These are phyloP conservation scores for Hipparchia semele DNA, from an alignment of 2,888 invertebrate species.

Conservation along the genomic window DNA sequence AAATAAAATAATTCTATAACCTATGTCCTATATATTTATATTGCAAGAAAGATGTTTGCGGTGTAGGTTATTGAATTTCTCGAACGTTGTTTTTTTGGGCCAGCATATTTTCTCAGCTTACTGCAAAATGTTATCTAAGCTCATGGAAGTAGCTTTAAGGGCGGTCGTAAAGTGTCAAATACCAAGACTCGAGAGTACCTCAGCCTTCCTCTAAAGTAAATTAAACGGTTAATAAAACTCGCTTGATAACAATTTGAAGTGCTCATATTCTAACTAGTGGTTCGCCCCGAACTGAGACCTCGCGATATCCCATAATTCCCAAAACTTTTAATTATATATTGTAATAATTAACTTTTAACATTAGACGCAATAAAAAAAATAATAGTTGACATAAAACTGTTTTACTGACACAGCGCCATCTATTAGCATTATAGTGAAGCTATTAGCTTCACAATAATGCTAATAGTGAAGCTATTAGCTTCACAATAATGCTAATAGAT, in stretches of 20 bases:
- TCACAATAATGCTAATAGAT: too few species aligned
- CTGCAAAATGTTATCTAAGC: constrained; percentile 25
- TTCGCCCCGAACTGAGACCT: too few species aligned
- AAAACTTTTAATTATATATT: too few species aligned
- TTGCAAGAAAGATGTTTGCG: constrained; percentile 2
- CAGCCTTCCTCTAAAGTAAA: constrained; percentile 29
- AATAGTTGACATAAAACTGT: too few species aligned
- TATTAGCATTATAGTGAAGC: too few species aligned
- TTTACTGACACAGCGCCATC: too few species aligned
- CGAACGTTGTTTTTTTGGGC: constrained; percentile 13
- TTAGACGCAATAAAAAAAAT: too few species aligned
- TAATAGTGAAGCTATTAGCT: too few species aligned
- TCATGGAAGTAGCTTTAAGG: constrained; percentile 19
- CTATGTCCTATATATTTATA: constrained; percentile 3
- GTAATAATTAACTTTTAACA: too few species aligned
- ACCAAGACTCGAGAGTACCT: constrained; percentile 27
- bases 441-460: too few species aligned
- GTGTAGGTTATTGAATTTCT: constrained; percentile 14
- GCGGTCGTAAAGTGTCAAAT: constrained; percentile 36
- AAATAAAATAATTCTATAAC: not conserved
- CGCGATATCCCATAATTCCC: too few species aligned
- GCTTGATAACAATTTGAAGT: constrained; percentile 22
- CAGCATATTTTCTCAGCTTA: constrained; percentile 18
- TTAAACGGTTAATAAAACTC: constrained; percentile 30
- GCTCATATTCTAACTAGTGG: not conserved